Conservation (phyloP, 2,113 vertebrate species). For the Chitala chitala region DNA sequence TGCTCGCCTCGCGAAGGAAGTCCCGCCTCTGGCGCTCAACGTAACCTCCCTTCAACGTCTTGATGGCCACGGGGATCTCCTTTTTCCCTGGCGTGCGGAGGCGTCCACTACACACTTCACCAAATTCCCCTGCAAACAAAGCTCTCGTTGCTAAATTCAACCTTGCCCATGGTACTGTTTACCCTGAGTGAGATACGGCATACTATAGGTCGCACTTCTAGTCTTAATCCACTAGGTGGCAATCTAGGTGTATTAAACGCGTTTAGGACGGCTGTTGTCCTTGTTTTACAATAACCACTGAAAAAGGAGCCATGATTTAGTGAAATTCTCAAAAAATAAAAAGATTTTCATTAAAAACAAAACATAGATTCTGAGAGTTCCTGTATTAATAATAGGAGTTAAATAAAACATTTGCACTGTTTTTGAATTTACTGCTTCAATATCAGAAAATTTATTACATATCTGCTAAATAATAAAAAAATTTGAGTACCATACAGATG, state of each 20-base stretch:
- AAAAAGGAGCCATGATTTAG: not conserved
- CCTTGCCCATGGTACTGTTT: not conserved
- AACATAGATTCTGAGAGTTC: not conserved
- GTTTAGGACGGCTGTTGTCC: not conserved
- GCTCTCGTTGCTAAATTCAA: not conserved
- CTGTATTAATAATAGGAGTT: not conserved
- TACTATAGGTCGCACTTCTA: not conserved
- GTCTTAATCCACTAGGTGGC: conserved; percentile 44
- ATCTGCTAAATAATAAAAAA: not conserved
- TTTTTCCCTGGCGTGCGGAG: conserved; percentile 84
- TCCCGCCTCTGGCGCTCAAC: conserved; percentile 85
- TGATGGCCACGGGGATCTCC: conserved; percentile 90
- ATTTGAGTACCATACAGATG: not conserved
- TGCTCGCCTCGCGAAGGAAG: conserved; percentile 91
- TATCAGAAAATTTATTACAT: no score
- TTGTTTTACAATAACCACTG: not conserved
- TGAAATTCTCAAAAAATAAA: not conserved
- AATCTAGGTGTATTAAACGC: conserved; percentile 7
- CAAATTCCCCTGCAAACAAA: conserved; percentile 81
- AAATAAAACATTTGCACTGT: not conserved
- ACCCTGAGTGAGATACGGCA: not conserved
- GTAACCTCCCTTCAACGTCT: conserved; percentile 90
- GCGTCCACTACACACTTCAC: conserved; percentile 90
- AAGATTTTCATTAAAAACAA: conserved; percentile 8
- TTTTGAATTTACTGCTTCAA: no score